Base-by-base conservation (phyloP, 92 coral and sea anemone species). In the Epizoanthus rinbou region DNA sequence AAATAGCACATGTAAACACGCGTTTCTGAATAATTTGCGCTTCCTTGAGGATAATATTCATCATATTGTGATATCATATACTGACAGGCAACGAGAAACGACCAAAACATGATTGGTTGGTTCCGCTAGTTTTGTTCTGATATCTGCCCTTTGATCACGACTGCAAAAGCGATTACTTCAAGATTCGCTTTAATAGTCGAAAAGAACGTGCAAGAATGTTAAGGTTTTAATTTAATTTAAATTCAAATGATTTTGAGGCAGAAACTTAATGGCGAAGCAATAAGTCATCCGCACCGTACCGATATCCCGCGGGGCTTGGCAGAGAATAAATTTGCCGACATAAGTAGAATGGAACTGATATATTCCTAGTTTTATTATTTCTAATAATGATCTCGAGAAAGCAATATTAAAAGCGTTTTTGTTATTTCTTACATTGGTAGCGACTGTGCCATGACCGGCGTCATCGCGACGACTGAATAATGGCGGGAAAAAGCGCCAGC, bases 401-500 rank as follows among this genome's bases (percentile, higher is more conserved):
- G 14, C 54, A 65, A 65, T 31, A 11, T 31, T 65, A 39, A 65
- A 65, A 67, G 50, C 8, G 4, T 63, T 18, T 19, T 63, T 63
- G 18, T 53, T 31, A 43, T 37, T 60, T 65, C 47, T 67, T 33
- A 37, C 45, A 33, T 67, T 67, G 16, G 16, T 39, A 18, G 37
- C 23, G 64, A 60, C 62, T 57, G 35, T 6, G 64, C 58, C 23
- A 47, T 31, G 54, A 6, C 41, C 45, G 69, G 69, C 82, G 59
- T 23, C 66, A 43, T 10, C 41, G 69, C 23, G 82, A 62, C 23
- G 71, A 78, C 37, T 14, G 72, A 78, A 33, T 41, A 78, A 43
- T 78, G 82, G 82, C 82, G 82, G 72, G 82, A 62, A 78, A 39
- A 59, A 78, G 82, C 82, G 82, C 82, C 82, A 63, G 66, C 41